phyloP scores from a whole-genome alignment of 2,888 invertebrate genomes.

The Eupithecia abbreviata region DNA sequence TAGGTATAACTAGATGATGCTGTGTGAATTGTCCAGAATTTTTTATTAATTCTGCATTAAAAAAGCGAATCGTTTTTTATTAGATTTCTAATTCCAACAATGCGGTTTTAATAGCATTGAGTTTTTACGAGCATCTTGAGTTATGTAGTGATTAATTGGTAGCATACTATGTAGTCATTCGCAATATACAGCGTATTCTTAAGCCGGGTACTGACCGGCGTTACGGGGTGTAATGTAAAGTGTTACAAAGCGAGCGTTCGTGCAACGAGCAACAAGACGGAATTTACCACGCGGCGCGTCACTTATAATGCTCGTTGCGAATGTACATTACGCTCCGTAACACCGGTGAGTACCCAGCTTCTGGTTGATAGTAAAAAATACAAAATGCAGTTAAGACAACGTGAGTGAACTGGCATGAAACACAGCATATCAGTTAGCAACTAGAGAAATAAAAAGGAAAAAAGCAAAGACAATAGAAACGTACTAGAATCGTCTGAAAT shows the following conservation, averaged over 20 bases:
- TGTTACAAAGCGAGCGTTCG: no score
- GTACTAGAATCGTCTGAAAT: neutral
- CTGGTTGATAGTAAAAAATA: neutral
- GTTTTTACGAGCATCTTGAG: conserved; percentile 22
- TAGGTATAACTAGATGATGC: neutral
- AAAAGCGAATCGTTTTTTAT: neutral
- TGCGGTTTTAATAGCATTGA: neutral
- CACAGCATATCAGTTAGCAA: neutral
- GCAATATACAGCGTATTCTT: neutral
- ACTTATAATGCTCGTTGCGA: no score
- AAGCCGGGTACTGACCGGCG: no score
- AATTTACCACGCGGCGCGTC: no score
- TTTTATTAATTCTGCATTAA: neutral
- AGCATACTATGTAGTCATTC: conserved; percentile 16
- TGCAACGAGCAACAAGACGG: no score
- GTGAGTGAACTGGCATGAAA: neutral
- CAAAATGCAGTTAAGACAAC: neutral
- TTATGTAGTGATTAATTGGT: conserved; percentile 27
- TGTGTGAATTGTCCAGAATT: neutral
- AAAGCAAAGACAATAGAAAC: neutral
- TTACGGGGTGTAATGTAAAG: no score
- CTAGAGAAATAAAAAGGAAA: neutral
- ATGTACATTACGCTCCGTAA: no score
- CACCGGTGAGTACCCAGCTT: no score
- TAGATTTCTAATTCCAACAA: conserved; percentile 6